Base-by-base conservation (phyloP, 1,140 invertebrate species). In the Drosophila quadrilineata region DNA sequence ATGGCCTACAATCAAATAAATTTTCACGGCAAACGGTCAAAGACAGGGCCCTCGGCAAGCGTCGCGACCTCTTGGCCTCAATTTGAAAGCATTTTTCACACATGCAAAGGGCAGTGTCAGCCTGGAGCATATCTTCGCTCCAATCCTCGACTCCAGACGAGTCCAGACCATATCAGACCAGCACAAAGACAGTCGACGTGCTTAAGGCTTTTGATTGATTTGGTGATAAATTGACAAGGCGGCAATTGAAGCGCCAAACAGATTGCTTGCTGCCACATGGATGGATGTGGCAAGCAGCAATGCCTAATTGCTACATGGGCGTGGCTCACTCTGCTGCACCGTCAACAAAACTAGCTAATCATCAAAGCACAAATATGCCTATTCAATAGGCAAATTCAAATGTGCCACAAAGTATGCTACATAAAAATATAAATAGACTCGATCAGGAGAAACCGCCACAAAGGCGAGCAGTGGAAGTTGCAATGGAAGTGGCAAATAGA, bases 1-100 rank as follows among this genome's bases (percentile, higher is more conserved):
- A 84, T 84, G 71, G 74, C 74, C 52, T 54, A 80, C 80, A 85
- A 85, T 85, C 80, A 85, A 85, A 85, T 85, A 85, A 85, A 85
- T 85, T 85, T 84, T 85, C 80, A 80, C 79, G 80, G 63, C 65
- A 75, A 72, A 38, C 80, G 74, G 84, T 85, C 80, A 85, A 85
- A 85, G 80, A 54, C 74, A 75, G 63, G 9, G 6, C n/a, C 29
- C 6, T 3, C 4, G n/a, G 24, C 43, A 28, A 40, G 12, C 38
- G 24, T 33, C 52, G 48, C 66, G 58, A 35, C 60, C 71, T 53
- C 77, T 66, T 63, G 66, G 53, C 69, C 74, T 48, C 60, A 45
- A 57, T 77, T 62, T 52, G 57, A 36, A 62, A 59, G 45, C 71
- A 86, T 75, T 75, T 75, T 68, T 69, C 74, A 71, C 59, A 62